A percentile compares a stretch with the other conserved stretches of the same genome.
Evolutionary conservation across 2,113 vertebrate genomes (phyloP).

Genomic region (Cavia porcellus): DNA sequence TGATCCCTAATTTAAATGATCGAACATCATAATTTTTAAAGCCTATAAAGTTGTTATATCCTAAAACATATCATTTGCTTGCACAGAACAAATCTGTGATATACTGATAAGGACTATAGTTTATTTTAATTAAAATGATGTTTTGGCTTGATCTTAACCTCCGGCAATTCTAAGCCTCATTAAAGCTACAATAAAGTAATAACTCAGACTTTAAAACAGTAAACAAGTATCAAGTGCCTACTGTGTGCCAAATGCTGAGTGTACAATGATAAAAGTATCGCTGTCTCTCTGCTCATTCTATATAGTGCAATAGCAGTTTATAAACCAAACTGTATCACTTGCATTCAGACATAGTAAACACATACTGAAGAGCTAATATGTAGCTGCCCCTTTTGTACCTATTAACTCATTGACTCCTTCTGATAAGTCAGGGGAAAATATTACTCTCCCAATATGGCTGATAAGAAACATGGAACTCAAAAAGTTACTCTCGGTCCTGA

Average conservation of each 20-base stretch:
- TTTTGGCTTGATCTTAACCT: neutral
- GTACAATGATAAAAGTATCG: neutral
- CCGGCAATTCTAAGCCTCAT: neutral
- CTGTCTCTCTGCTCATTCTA: neutral
- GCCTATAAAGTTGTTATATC: neutral
- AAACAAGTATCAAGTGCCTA: neutral
- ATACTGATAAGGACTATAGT: neutral
- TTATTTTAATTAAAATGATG: slow-evolving; percentile 47
- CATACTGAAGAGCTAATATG: neutral
- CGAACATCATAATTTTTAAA: neutral
- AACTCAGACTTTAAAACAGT: neutral
- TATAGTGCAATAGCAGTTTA: neutral
- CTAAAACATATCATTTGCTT: neutral
- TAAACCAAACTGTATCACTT: neutral
- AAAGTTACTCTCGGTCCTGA: neutral
- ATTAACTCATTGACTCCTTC: neutral
- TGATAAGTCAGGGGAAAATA: neutral
- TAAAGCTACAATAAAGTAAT: neutral
- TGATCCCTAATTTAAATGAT: neutral
- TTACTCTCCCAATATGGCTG: neutral
- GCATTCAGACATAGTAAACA: neutral
- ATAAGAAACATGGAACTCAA: neutral
- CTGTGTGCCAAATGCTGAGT: neutral
- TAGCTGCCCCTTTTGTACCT: neutral
- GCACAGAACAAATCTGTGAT: neutral